Conservation (phyloP, 2,113 vertebrate species). For the Acrocephalus arundinaceus region DNA sequence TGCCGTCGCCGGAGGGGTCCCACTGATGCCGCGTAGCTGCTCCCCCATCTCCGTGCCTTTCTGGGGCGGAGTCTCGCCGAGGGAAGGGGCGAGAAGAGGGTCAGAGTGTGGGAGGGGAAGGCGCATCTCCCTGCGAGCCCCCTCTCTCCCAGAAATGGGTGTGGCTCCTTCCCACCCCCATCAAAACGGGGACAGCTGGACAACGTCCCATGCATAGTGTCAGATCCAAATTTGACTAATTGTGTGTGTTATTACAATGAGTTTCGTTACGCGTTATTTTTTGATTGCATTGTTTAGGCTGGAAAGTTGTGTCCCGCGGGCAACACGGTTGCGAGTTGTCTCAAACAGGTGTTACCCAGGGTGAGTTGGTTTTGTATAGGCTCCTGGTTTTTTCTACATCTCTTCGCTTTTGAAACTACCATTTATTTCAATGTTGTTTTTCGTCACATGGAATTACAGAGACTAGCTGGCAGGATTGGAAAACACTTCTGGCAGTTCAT, state of each 20-base stretch:
- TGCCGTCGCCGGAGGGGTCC: rapidly evolving
- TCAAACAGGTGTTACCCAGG: constrained; percentile 73
- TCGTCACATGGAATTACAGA: neutral
- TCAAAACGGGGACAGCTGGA: neutral
- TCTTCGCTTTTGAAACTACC: neutral
- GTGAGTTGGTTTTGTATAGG: constrained; percentile 57
- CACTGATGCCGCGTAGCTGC: rapidly evolving
- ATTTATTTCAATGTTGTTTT: rapidly evolving
- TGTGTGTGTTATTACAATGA: neutral
- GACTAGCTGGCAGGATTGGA: neutral
- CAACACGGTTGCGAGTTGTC: constrained; percentile 61
- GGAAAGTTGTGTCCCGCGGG: constrained; percentile 74
- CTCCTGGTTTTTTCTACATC: neutral
- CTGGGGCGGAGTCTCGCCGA: neutral
- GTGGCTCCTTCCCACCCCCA: neutral
- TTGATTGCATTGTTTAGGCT: constrained; percentile 67
- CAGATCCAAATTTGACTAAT: neutral
- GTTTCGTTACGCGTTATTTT: neutral
- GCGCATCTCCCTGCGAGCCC: rapidly evolving
- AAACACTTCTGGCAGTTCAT: neutral
- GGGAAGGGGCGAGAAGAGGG: neutral
- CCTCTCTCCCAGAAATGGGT: rapidly evolving
- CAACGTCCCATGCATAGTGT: neutral
- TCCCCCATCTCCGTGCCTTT: rapidly evolving
- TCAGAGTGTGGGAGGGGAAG: rapidly evolving